Evolutionary conservation across 2,888 invertebrate species (phyloP), one percentile per base, ranked within the genome.

Genomic region (Chrysina gloriosa): DNA sequence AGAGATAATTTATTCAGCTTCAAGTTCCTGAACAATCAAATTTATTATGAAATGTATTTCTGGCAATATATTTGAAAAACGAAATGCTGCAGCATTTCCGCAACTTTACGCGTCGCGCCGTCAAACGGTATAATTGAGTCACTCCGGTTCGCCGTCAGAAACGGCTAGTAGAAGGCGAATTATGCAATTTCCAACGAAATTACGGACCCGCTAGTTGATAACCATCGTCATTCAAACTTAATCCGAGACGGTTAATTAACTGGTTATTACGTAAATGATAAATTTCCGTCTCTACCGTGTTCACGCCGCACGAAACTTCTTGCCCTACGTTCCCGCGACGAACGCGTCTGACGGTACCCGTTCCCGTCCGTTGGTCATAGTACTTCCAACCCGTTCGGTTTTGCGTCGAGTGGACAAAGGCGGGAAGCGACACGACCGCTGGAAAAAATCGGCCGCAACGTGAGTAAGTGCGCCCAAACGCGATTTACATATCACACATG

Each of bases 181-280:
- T 56, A 58, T 36, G 25, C 23, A 58, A 58, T 58, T 58, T 58
- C 23, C 39, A 39, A 31, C 2, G 31, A 52, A 52, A 52, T 52
- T 52, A 31, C 31, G 52, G 19, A n/a, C 52, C 29, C 21, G 50
- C 14, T 29, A 14, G 50, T 14, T 50, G 50, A 50, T 50, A 50
- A 16, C 50, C 50, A 50, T 50, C 50, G 50, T 16, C 50, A 29
- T 29, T 27, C 50, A 50, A 50, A 50, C 50, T 27, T 50, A 50
- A 50, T 50, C 50, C 21, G 29, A 50, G 27, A 29, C 50, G 11
- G 29, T 27, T 50, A 50, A 50, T 50, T 50, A 50, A 29, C 50
- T 29, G 21, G 21, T 29, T 50, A 50, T 50, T 29, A 50, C 50
- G 50, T 50, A 50, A 50, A 50, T 29, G 29, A 45, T 45, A 45